These are phyloP conservation scores for Vombatus ursinus DNA, from an alignment of 2,113 vertebrate species.

Conservation along the genomic window DNA sequence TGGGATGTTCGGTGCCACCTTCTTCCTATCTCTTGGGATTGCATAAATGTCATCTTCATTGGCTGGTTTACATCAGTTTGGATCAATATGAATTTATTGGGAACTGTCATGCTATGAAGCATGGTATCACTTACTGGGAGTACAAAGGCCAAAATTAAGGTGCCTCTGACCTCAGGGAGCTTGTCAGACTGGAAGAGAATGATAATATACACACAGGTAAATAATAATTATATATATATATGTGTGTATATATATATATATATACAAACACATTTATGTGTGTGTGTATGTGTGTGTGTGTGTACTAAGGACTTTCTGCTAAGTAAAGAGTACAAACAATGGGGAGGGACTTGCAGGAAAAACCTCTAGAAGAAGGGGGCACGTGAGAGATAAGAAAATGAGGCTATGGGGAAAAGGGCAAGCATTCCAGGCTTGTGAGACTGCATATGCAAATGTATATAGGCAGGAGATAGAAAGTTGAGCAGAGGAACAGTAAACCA, in stretches of 20 bases:
- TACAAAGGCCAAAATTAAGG: background rate
- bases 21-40: background rate
- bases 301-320: background rate
- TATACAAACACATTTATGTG: too few species aligned
- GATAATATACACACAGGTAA: too few species aligned
- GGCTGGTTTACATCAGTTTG: background rate
- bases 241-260: too few species aligned
- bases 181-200: background rate
- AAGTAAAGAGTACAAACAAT: background rate
- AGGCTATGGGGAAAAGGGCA: background rate
- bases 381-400: background rate
- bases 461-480: background rate
- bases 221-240: too few species aligned
- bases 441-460: background rate
- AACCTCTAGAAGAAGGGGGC: background rate
- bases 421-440: background rate
- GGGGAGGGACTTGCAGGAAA: background rate
- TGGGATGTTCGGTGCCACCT: background rate
- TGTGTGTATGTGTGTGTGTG: too few species aligned
- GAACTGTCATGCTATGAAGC: background rate
- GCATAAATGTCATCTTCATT: too few species aligned
- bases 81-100: background rate
- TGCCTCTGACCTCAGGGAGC: background rate
- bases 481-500: background rate
- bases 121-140: background rate